Base-by-base conservation (phyloP, 2,113 vertebrate genomes). In the Coracopsis vasa region DNA sequence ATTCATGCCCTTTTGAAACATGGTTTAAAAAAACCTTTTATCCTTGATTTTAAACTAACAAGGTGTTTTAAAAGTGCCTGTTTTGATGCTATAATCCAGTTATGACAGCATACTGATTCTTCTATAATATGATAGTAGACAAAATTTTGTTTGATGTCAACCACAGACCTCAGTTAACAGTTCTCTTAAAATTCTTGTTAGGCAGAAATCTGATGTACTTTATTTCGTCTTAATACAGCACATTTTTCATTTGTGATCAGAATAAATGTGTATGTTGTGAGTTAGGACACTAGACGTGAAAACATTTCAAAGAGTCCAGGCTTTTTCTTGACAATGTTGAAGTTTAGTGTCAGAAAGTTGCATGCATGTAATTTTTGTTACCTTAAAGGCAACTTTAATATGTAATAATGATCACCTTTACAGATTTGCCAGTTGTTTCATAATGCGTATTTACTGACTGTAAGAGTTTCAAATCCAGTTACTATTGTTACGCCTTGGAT, bases 11-110 rank as follows among this genome's bases (percentile, higher is more conserved):
- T 94, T 94, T 64, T 81, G 83, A 78, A 86, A 77, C 35, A 86
- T 80, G 81, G 20, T 69, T 80, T 81, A 45, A 62, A 61, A 48
- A 16, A 60, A 20, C 19, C 7, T 95, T 91, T 93, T 77, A 88
- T 23, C 80, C 42, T 90, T 91, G 62, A 87, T 95, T 93, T 87
- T 96, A 96, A 93, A 85, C 21, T 70, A 69, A 93, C 24, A 79
- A n/a, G 29, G 48, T 85, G 39, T 92, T 96, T 92, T 10, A 94
- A 95, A 97, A 93, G 70, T 94, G 80, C 88, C 73, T 95, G 41
- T 61, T 95, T 88, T 86, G 83, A 58, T 80, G 65, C 62, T 92
- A 20, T 37, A 81, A 75, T 89, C 51, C 56, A 75, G 66, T 95
- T 96, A 44, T 10, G 65, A 51, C 44, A 86, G 9, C 28, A 5